These are phyloP conservation scores for Thermophis baileyi DNA, from an alignment of 2,113 vertebrate species.

Conservation along the genomic window DNA sequence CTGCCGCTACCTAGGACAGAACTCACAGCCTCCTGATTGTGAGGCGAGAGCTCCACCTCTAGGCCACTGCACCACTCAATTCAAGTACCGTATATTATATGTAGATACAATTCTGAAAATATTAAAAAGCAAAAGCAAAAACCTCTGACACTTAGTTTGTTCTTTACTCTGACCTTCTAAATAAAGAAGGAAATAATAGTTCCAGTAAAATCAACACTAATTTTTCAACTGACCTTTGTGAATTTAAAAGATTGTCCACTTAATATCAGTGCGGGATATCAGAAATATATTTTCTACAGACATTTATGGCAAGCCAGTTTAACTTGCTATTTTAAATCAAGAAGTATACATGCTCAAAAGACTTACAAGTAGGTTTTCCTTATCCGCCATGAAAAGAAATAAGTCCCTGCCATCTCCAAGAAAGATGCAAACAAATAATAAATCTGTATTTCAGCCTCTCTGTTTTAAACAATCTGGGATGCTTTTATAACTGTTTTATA, in stretches of 20 bases:
- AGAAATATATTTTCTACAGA: constrained; percentile 15
- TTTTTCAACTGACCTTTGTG: constrained; percentile 5
- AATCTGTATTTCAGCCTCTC: background rate
- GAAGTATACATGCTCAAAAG: background rate
- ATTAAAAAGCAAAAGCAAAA: background rate
- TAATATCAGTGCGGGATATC: constrained; percentile 23
- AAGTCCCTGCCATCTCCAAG: constrained; percentile 22
- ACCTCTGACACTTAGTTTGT: background rate
- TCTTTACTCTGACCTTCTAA: background rate
- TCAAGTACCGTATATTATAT: too few species aligned
- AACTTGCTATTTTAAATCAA: constrained; percentile 32
- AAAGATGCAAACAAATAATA: constrained; percentile 7
- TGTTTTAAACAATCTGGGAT: background rate
- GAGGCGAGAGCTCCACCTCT: too few species aligned
- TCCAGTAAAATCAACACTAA: background rate
- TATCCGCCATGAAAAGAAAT: constrained; percentile 25
- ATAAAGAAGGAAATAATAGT: background rate
- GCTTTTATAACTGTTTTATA: background rate
- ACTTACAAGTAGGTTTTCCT: constrained; percentile 12
- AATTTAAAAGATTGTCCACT: background rate
- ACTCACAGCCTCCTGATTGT: too few species aligned
- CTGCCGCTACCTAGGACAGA: too few species aligned
- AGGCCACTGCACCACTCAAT: too few species aligned
- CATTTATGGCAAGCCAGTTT: constrained; percentile 16
- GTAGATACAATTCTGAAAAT: background rate